phyloP scores from a whole-genome alignment of 2,888 invertebrate species.

The Agrenia bidenticulata region DNA sequence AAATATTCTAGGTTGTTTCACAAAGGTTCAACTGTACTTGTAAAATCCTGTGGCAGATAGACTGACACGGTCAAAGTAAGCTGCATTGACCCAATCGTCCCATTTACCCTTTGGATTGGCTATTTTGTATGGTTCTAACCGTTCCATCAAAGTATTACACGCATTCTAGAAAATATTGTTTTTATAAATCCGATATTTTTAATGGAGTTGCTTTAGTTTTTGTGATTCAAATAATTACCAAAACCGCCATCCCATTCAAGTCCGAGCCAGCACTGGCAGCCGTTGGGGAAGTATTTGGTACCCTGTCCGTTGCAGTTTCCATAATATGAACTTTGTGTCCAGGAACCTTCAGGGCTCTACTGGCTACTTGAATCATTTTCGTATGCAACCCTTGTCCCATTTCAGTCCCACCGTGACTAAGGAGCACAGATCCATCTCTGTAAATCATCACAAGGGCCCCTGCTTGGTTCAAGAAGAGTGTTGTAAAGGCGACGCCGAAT shows the following conservation, averaged over 20 bases:
- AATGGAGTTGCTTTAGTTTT: neutral
- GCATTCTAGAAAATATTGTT: conserved; percentile 63
- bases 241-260: conserved; percentile 86
- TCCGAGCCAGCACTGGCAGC: conserved; percentile 88
- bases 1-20: neutral
- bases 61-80: conserved; percentile 74
- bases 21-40: conserved; percentile 51
- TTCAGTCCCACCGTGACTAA: conserved; percentile 70
- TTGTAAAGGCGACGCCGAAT: conserved; percentile 80
- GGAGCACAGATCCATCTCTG: conserved; percentile 61
- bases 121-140: conserved; percentile 73
- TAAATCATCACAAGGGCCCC: conserved; percentile 88
- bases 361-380: conserved; percentile 84
- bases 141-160: conserved; percentile 70
- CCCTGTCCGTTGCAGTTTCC: conserved; percentile 85
- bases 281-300: conserved; percentile 86
- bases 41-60: conserved; percentile 83
- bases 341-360: conserved; percentile 70
- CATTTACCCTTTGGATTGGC: conserved; percentile 75
- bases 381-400: conserved; percentile 97
- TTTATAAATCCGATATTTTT: neutral
- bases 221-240: conserved; percentile 57
- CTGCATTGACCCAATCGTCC: conserved; percentile 78
- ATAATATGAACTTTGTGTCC: conserved; percentile 74
- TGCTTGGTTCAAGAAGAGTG: conserved; percentile 71